A percentile compares a stretch with the other conserved stretches of the same genome.
Conservation (phyloP, 2,888 invertebrate species). For the Drosophila recens region DNA sequence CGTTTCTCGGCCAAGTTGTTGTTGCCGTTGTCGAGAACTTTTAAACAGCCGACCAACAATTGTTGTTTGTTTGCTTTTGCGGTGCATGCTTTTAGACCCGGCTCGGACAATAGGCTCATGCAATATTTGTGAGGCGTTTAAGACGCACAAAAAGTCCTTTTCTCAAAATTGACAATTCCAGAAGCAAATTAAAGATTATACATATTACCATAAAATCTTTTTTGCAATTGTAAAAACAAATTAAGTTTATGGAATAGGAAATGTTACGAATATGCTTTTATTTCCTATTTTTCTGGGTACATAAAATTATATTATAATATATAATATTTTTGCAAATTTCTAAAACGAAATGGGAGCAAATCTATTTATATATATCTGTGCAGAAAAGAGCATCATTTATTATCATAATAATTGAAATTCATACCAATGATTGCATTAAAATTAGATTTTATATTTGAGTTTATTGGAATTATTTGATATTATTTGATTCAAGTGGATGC, state of each 20-base stretch:
- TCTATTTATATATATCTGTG: background rate
- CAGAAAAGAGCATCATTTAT: background rate
- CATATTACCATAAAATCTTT: background rate
- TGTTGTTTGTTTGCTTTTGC: slow-evolving; percentile 33
- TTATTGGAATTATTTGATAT: background rate
- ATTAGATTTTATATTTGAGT: background rate
- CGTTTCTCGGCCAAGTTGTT: slow-evolving; percentile 14
- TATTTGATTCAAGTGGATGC: background rate
- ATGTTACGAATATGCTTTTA: background rate
- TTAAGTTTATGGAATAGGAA: background rate
- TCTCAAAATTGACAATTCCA: background rate
- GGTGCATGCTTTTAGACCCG: slow-evolving; percentile 40
- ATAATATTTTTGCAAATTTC: background rate
- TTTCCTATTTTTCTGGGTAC: background rate
- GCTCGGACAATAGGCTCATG: slow-evolving; percentile 45
- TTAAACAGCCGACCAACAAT: slow-evolving; percentile 40
- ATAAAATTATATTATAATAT: background rate
- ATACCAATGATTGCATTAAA: background rate
- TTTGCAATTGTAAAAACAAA: background rate
- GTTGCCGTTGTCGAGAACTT: slow-evolving; percentile 27
- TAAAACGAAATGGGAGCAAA: background rate
- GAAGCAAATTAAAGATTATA: background rate
- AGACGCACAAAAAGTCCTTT: slow-evolving; percentile 8
- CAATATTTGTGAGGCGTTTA: slow-evolving; percentile 59
- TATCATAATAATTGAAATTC: background rate